Percentiles rank a stretch among this genome's conserved stretches.
phyloP scores from a whole-genome alignment of 2,113 vertebrate genomes.

The Jacana jacana region DNA sequence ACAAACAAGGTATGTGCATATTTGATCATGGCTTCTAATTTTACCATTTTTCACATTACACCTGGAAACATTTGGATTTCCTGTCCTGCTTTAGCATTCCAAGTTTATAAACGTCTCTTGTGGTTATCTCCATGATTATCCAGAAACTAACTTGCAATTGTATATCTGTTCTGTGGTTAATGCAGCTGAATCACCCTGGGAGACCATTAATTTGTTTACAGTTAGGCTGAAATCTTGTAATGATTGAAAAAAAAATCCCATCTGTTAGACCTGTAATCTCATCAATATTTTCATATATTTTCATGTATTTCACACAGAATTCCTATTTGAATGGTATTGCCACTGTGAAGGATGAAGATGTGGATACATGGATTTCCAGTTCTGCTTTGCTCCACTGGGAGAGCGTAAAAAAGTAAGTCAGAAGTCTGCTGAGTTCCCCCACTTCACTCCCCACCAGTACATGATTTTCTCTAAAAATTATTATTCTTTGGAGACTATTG shows the following conservation, averaged over 20 bases:
- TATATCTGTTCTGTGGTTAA: neutral
- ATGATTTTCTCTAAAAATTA: neutral
- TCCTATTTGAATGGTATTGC: neutral
- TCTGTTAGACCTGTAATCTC: neutral
- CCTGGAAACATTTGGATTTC: neutral
- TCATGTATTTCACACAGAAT: constrained; percentile 8
- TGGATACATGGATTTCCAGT: constrained; percentile 40
- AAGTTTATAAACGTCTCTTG: neutral
- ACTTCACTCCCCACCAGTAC: too few species aligned
- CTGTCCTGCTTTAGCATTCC: neutral
- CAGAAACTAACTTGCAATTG: neutral
- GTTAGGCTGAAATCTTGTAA: neutral
- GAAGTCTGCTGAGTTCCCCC: neutral
- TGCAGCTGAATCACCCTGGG: neutral
- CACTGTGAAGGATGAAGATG: neutral
- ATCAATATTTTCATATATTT: neutral
- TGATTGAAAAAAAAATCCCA: neutral
- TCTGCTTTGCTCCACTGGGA: accelerated
- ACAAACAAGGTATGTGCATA: constrained; percentile 6
- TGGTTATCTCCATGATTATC: neutral
- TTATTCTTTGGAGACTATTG: neutral
- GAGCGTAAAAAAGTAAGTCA: constrained; percentile 6
- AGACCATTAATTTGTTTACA: neutral
- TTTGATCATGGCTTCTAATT: neutral
- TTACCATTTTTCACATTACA: neutral